phyloP scores from a whole-genome alignment of 2,888 invertebrate species.

The Fabriciana adippe region DNA sequence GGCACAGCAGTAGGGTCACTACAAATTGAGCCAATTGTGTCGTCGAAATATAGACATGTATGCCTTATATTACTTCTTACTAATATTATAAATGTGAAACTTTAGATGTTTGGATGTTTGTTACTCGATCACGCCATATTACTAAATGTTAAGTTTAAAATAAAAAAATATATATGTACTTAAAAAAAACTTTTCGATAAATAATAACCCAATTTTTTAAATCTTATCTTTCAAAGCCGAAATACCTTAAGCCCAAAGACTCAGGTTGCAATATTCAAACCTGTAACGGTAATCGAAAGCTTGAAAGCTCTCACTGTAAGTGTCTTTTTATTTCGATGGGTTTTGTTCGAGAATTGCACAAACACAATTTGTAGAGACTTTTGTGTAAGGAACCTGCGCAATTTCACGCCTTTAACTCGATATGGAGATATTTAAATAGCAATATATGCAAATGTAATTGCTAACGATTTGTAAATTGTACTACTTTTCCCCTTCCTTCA shows the following conservation, averaged over 20 bases:
- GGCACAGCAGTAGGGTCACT: too few species aligned
- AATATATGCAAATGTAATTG: neutral
- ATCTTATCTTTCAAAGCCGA: neutral
- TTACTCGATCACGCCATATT: too few species aligned
- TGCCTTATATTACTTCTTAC: too few species aligned
- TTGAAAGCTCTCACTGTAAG: conserved; percentile 10
- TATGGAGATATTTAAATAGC: conserved; percentile 18
- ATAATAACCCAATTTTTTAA: neutral
- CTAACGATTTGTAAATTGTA: conserved; percentile 1
- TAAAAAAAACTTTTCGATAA: too few species aligned
- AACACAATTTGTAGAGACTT: conserved; percentile 1
- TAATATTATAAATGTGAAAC: too few species aligned
- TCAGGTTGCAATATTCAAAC: conserved; percentile 6
- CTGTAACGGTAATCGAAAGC: conserved; percentile 14
- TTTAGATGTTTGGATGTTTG: too few species aligned
- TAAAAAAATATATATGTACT: too few species aligned
- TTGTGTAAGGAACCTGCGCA: neutral
- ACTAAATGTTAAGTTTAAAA: too few species aligned
- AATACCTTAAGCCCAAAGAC: conserved; percentile 1
- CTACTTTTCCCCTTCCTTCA: too few species aligned
- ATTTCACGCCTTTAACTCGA: conserved; percentile 15
- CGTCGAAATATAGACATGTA: too few species aligned
- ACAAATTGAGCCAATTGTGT: too few species aligned
- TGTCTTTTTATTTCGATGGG: conserved; percentile 14
- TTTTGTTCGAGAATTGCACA: conserved; percentile 21